Base-by-base conservation (phyloP, 1,140 invertebrate species). In the Megathymus violae region DNA sequence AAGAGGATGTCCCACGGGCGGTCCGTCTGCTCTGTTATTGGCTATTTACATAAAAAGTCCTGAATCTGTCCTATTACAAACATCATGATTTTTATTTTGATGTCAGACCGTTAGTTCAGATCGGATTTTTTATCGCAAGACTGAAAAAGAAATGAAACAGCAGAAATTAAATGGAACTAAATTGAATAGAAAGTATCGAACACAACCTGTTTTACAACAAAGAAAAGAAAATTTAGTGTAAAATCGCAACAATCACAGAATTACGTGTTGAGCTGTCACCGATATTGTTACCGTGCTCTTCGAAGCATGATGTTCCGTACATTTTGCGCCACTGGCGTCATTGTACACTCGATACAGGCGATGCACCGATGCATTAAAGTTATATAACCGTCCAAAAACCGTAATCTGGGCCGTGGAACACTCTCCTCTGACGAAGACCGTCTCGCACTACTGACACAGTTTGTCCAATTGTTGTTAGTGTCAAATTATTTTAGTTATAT, bases 371-470 rank as follows among this genome's bases (percentile, higher is more conserved):
- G 82, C 82, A 82, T 43, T 56, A 62, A 17, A 59, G 36, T 82
- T 82, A 78, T 74, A 71, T 74, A 83, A 85, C 41, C 40, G 56
- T 52, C 74, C 71, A 72, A 82, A 81, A 83, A 59, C 43, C 48
- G 60, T 48, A 46, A 76, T 69, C 64, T 79, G 75, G 69, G 75
- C 70, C 76, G 69, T 70, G 74, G 72, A 75, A 73, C 64, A 82
- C 82, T 85, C 83, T 85, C 82, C 68, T 72, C 82, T 83, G 72
- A 67, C 65, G 56, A 67, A 43, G 66, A 50, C n/a, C 58, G 51
- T 43, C 67, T 69, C 74, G 74, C 67, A 69, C 73, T 79, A 69
- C 67, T 77, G 74, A 69, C 68, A 72, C 64, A 66, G 70, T 69
- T 70, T 66, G 65, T 70, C 47, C 68, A 58, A 74, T 71, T 64